These are phyloP conservation scores for Phytoseiulus persimilis DNA, from an alignment of 2,888 invertebrate species.

Conservation along the genomic window DNA sequence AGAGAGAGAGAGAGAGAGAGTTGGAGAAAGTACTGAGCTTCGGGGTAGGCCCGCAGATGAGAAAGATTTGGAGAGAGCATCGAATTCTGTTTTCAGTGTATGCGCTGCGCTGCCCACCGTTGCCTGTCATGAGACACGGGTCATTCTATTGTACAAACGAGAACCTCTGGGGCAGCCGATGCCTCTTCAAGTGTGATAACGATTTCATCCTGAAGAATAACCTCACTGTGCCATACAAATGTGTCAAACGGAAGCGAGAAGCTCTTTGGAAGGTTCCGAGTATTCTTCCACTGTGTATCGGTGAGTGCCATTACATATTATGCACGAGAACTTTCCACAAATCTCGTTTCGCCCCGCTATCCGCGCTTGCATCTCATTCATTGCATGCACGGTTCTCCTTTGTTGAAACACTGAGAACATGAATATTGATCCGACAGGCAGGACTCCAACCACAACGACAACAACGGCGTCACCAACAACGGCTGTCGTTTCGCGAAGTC, in stretches of 20 bases:
- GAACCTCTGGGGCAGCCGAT: slow-evolving; percentile 42
- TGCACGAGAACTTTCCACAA: not conserved
- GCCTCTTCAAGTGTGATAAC: slow-evolving; percentile 40
- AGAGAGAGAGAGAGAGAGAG: too few species aligned
- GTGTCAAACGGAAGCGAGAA: slow-evolving; percentile 25
- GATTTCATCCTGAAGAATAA: slow-evolving; percentile 40
- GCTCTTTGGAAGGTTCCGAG: slow-evolving; percentile 10
- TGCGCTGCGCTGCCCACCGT: slow-evolving; percentile 39
- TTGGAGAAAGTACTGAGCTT: too few species aligned
- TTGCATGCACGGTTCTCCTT: too few species aligned
- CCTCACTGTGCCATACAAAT: slow-evolving; percentile 10
- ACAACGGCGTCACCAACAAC: not conserved
- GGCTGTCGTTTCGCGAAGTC: not conserved
- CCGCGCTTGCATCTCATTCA: too few species aligned
- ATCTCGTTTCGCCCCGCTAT: too few species aligned
- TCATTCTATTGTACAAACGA: slow-evolving; percentile 41
- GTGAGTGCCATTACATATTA: not conserved
- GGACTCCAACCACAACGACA: not conserved
- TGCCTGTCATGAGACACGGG: slow-evolving; percentile 37
- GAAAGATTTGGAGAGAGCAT: too few species aligned
- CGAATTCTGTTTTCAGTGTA: not conserved
- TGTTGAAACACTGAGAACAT: not conserved
- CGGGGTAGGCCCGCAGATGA: too few species aligned
- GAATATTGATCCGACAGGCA: not conserved
- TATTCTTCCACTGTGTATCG: slow-evolving; percentile 9